Evolutionary conservation across 53 echinoderm and acorn worm genomes (phyloP).

Genomic region (Astropecten irregularis): DNA sequence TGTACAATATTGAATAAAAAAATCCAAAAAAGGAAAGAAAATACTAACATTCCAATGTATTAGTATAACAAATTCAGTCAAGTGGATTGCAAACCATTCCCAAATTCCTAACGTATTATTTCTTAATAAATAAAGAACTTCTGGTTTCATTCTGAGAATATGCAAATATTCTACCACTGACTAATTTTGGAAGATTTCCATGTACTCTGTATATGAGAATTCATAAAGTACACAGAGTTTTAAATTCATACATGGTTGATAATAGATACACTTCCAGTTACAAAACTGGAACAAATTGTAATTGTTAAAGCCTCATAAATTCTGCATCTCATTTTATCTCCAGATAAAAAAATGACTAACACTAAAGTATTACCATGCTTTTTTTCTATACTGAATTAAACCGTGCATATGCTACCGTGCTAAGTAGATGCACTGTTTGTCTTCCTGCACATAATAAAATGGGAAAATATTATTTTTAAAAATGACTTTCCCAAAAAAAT

Average conservation of each 20-base stretch:
- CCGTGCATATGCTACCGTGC: no score
- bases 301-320: constrained; percentile 35
- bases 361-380: background rate
- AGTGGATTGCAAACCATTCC: no score
- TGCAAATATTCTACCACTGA: background rate
- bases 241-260: background rate
- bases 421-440: background rate
- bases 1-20: background rate
- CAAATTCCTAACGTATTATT: no score
- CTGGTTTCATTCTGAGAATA: background rate
- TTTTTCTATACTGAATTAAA: background rate
- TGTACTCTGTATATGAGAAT: no score
- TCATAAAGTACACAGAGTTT: no score
- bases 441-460: background rate
- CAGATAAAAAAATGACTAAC: background rate
- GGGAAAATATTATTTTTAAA: background rate
- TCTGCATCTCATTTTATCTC: constrained; percentile 40
- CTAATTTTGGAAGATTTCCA: no score
- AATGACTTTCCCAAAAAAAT: no score
- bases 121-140: background rate
- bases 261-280: constrained; percentile 8
- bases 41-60: background rate
- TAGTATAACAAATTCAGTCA: no score
- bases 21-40: no score
- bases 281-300: constrained; percentile 26